Base-by-base conservation (phyloP, 2,797 vertebrate genomes). In the Sebastes melanostomus region DNA sequence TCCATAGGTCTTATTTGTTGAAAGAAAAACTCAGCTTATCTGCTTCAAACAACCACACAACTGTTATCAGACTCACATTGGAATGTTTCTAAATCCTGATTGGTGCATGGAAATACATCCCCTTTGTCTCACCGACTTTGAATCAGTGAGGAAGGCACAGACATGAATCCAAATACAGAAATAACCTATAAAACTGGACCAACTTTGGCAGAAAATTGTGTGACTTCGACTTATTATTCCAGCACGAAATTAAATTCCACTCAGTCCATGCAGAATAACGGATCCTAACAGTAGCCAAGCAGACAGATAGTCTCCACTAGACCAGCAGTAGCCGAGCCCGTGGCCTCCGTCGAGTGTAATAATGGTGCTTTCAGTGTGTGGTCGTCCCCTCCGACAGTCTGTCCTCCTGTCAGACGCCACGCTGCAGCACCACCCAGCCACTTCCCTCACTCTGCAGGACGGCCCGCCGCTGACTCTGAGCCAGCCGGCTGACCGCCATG, bases 341-440 rank as follows among this genome's bases (percentile, higher is more conserved):
- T 25, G 34, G 77, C 75, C 77, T 77, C 78, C 62, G 1, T 62
- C 46, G 5, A 79, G 72, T 76, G 76, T 77, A 77, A 78, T 83
- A 82, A 89, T 85, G 72, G 65, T 65, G 60, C 78, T 25, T 54
- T 38, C 46, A 65, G 82, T 71, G 76, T 86, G 86, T 72, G 84
- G 79, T 80, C 60, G 50, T 65, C 75, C 82, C 78, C 75, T 67
- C 82, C 74, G 10, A 86, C 86, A 74, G 89, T 73, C 83, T 66
- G 84, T 88, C 88, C 87, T 81, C 84, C 87, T 83, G 86, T 91
- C 80, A 81, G 82, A 77, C 85, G 3, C 80, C 68, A 27, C 73
- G 13, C 86, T 60, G 66, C 72, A 65, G 50, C 81, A 2, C 67
- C 85, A 75, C 74, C 59, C 77, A 62, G 74, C 71, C 84, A 60